Conservation (phyloP, 2,888 invertebrate genomes). For the Diarsia dahlii region DNA sequence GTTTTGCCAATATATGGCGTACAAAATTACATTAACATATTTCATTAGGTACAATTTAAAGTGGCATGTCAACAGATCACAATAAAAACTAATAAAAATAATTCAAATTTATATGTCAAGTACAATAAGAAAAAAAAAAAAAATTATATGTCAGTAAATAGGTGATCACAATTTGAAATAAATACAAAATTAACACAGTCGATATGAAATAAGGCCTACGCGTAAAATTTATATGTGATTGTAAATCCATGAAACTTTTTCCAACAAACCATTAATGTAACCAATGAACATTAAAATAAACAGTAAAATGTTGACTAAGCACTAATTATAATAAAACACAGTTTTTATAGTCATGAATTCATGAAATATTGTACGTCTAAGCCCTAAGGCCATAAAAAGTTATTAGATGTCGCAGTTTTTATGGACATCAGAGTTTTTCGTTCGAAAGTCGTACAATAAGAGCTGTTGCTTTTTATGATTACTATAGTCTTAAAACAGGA, state of each 20-base stretch:
- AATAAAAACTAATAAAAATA: too few species aligned
- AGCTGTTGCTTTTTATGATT: conserved; percentile 67
- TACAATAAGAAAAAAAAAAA: too few species aligned
- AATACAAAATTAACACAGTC: too few species aligned
- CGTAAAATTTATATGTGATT: neutral
- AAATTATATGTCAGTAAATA: too few species aligned
- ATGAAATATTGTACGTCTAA: conserved; percentile 62
- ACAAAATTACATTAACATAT: too few species aligned
- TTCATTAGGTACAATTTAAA: too few species aligned
- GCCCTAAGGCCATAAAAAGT: conserved; percentile 65
- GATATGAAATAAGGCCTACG: too few species aligned
- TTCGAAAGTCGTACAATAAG: conserved; percentile 61
- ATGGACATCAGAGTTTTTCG: conserved; percentile 59
- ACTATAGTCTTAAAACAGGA: conserved; percentile 64
- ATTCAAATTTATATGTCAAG: too few species aligned
- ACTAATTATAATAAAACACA: conserved; percentile 50
- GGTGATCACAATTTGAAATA: too few species aligned
- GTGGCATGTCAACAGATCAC: too few species aligned
- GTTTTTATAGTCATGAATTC: conserved; percentile 49
- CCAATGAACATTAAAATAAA: conserved; percentile 7
- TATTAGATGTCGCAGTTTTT: conserved; percentile 67
- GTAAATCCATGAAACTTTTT: neutral
- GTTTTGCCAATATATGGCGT: too few species aligned
- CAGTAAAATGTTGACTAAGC: conserved; percentile 16
- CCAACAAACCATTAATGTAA: neutral